Evolutionary conservation across 2,888 invertebrate species (phyloP), one percentile per base, ranked within the genome.

Genomic region (Aphodius sticticus): DNA sequence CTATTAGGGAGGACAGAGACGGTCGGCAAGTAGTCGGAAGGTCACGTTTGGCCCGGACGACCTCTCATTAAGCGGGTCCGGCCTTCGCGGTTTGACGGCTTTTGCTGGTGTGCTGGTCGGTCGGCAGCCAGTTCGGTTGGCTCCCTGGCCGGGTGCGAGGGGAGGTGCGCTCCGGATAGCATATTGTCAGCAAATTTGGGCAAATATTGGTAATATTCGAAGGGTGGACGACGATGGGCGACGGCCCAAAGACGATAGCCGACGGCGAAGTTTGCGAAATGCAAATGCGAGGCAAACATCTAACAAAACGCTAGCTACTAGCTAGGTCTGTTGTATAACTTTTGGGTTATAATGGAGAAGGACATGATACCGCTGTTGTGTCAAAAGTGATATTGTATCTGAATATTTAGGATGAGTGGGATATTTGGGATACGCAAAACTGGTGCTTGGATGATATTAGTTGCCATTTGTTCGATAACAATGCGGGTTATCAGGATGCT

Each of bases 11-110:
- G 53, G 36, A 36, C 74, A 74, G 74, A 74, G 37, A 74, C 74
- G 35, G 74, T 35, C 69, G 36, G 36, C 75, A 78, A 76, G 35
- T 35, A 79, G 71, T n/a, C 78, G 76, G 70, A 71, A 71, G 81
- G 78, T 77, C 81, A 80, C 82, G 81, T 83, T 81, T 83, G 81
- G 78, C 80, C 72, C 80, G 75, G 76, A 81, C 80, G 80, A 80
- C 78, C 80, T 76, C 77, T 80, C 80, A 72, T 80, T 80, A 78
- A 76, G 82, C 82, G 80, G 79, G 78, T 75, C 38, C 69, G 76
- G 77, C 76, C 77, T 81, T 81, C 78, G 81, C 78, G 81, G 81
- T 80, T 77, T 78, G 82, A 82, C 82, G 81, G 81, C 82, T 53
- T 7, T 5, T 12, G 81, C 81, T 81, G 83, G 16, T 77, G 82